Percentiles rank a stretch among this genome's conserved stretches.
phyloP scores from a whole-genome alignment of 2,888 invertebrate genomes.

The Lasioglossum pauxillum region DNA sequence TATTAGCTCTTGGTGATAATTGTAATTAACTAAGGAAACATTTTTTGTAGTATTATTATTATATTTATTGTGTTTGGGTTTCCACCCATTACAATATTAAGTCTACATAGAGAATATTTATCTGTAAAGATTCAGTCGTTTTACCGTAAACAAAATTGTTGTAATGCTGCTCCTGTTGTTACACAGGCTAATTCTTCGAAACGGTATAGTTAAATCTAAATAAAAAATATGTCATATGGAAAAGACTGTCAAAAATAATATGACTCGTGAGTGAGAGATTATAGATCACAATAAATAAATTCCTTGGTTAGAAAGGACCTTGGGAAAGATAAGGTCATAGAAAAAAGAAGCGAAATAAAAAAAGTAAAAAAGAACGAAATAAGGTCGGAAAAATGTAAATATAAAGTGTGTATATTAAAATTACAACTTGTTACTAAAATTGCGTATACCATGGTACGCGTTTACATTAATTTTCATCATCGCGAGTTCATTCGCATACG shows the following conservation, averaged over 20 bases:
- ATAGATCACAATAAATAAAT: not conserved
- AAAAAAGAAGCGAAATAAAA: not conserved
- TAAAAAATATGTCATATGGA: not conserved
- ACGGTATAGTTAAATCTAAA: not conserved
- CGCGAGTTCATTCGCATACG: not conserved
- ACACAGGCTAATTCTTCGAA: not conserved
- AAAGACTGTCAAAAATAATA: not conserved
- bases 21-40: no score
- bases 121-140: no score
- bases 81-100: no score
- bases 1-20: no score
- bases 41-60: no score
- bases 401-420: no score
- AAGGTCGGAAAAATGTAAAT: not conserved
- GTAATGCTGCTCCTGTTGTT: not conserved
- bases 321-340: not conserved
- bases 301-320: not conserved
- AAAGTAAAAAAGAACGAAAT: not conserved
- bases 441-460: not conserved
- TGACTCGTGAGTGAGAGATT: not conserved
- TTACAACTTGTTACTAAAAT: no score
- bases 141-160: not conserved
- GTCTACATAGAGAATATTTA: no score
- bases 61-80: no score
- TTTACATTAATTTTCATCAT: not conserved